Evolutionary conservation across 2,888 invertebrate species (phyloP).

Genomic region (Tetranychus truncatus): DNA sequence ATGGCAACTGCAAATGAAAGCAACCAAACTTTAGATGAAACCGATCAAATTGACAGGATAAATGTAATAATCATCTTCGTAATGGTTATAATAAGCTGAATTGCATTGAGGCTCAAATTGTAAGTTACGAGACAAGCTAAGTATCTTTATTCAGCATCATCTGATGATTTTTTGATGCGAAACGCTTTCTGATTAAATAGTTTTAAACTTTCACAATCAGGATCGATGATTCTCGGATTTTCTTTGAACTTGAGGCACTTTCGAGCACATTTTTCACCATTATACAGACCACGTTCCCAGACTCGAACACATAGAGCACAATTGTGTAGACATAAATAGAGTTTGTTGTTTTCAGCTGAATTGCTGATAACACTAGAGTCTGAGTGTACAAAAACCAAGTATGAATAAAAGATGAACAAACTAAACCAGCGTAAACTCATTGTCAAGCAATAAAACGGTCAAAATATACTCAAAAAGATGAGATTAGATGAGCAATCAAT

Average conservation of each 20-base stretch:
- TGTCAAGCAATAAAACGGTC: not conserved
- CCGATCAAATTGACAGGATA: too few relatives aligned
- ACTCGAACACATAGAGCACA: slow-evolving; percentile 28
- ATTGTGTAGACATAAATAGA: slow-evolving; percentile 26
- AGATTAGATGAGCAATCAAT: too few relatives aligned
- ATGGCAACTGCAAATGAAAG: too few relatives aligned
- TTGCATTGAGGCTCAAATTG: not conserved
- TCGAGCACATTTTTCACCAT: slow-evolving; percentile 27
- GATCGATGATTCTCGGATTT: slow-evolving; percentile 25
- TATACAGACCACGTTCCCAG: slow-evolving; percentile 28
- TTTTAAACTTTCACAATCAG: slow-evolving; percentile 27
- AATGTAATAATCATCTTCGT: too few relatives aligned
- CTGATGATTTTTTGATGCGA: not conserved
- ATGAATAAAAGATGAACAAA: not conserved
- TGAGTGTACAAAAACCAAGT: not conserved
- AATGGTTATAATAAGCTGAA: not conserved
- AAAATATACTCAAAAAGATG: too few relatives aligned
- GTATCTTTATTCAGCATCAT: not conserved
- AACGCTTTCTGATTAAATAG: slow-evolving; percentile 24
- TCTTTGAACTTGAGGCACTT: slow-evolving; percentile 26
- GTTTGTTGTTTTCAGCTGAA: slow-evolving; percentile 12
- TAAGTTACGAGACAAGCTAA: not conserved
- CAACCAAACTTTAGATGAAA: too few relatives aligned
- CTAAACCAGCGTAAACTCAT: not conserved
- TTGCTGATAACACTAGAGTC: not conserved